Percentiles rank a stretch among this genome's conserved stretches.
Conservation (phyloP, 2,113 vertebrate species). For the Oncorhynchus clarkii region DNA sequence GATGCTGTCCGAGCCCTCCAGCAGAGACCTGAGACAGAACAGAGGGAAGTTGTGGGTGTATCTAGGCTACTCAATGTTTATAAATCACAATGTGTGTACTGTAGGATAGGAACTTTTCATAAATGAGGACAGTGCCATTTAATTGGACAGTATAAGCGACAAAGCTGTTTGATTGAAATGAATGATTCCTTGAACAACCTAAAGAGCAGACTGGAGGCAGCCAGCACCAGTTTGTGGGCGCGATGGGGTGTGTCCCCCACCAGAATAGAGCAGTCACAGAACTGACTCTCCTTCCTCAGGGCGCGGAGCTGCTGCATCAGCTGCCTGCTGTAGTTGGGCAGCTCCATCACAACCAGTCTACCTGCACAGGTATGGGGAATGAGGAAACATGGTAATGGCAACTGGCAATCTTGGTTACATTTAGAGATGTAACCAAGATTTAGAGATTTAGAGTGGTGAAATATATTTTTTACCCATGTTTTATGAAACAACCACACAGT, state of each 20-base stretch:
- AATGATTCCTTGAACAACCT: conserved; percentile 48
- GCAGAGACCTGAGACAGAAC: conserved; percentile 64
- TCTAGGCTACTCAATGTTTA: not conserved
- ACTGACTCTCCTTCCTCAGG: conserved; percentile 81
- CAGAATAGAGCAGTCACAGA: conserved; percentile 86
- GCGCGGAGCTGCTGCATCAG: conserved; percentile 83
- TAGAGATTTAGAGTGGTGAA: no score
- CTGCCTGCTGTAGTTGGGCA: conserved; percentile 83
- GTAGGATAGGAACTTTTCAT: not conserved
- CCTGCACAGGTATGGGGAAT: conserved; percentile 8
- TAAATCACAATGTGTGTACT: no score
- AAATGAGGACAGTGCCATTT: no score
- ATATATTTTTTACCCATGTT: no score
- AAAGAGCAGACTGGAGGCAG: conserved; percentile 87
- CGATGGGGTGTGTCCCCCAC: conserved; percentile 75
- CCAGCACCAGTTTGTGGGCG: conserved; percentile 85
- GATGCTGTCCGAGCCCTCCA: conserved; percentile 82
- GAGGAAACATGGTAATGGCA: not conserved
- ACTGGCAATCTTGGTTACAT: not conserved
- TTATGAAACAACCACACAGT: no score
- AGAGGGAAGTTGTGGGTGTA: conserved; percentile 5
- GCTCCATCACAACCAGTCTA: conserved; percentile 69
- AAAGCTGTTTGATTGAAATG: not conserved
- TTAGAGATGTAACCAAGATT: no score
- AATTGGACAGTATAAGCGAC: no score